Conservation (phyloP, 2,888 invertebrate species). For the Tenthredo distinguenda region DNA sequence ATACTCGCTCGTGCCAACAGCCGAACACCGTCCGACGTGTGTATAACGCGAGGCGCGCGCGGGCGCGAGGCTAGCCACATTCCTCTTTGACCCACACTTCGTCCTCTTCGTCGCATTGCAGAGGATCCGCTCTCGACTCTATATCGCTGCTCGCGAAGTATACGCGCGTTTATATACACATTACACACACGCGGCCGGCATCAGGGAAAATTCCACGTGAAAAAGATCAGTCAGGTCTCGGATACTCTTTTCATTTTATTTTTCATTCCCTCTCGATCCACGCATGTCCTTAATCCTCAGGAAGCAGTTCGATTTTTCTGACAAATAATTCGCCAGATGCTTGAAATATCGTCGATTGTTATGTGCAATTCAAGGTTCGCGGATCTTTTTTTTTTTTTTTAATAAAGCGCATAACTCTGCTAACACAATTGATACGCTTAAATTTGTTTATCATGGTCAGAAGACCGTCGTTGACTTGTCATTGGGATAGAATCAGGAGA, state of each 20-base stretch:
- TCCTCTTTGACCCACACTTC: constrained; percentile 71
- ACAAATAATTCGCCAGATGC: background rate
- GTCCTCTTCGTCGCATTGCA: constrained; percentile 64
- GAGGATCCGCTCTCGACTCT: constrained; percentile 24
- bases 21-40: constrained; percentile 51
- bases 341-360: background rate
- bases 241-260: background rate
- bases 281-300: background rate
- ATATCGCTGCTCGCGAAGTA: background rate
- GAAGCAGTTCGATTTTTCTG: background rate
- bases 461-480: background rate
- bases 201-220: background rate
- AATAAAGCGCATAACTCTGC: background rate
- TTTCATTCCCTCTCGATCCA: background rate
- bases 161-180: background rate
- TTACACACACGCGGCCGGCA: background rate
- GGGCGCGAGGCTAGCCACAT: constrained; percentile 75
- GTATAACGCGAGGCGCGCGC: constrained; percentile 59
- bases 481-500: background rate
- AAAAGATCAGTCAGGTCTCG: background rate
- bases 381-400: background rate
- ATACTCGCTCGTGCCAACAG: constrained; percentile 13
- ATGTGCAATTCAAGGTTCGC: background rate
- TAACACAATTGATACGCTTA: background rate
- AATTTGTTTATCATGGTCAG: background rate